Percentiles rank a stretch among this genome's conserved stretches.
These are phyloP conservation scores for Netelia melanura DNA, from an alignment of 2,888 invertebrate species.

Conservation along the genomic window DNA sequence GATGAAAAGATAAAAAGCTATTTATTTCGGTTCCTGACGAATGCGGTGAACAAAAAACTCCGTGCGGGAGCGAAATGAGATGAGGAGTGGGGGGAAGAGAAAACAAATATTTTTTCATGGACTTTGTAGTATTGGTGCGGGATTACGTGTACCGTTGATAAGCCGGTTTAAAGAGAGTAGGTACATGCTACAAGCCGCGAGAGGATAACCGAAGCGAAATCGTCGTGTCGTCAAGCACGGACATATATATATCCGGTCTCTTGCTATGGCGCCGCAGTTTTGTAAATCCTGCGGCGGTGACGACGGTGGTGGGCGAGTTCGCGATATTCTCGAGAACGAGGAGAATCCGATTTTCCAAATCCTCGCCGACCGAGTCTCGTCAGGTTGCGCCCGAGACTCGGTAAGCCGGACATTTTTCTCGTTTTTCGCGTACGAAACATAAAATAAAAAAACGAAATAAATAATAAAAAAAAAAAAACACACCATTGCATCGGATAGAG, in stretches of 20 bases:
- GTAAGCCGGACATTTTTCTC: constrained; percentile 7
- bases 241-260: constrained; percentile 1
- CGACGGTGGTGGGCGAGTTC: constrained; percentile 26
- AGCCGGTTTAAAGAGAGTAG: constrained; percentile 65
- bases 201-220: constrained; percentile 52
- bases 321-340: constrained; percentile 61
- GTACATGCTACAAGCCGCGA: constrained; percentile 49
- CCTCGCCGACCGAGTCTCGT: constrained; percentile 55
- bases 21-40: constrained; percentile 10
- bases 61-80: neutral
- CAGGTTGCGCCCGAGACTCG: neutral
- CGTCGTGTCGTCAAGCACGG: constrained; percentile 25
- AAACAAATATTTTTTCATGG: constrained; percentile 49
- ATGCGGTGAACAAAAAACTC: neutral
- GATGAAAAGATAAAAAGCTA: constrained; percentile 18
- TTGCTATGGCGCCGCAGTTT: constrained; percentile 33
- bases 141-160: constrained; percentile 65
- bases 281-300: constrained; percentile 43
- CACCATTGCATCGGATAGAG: neutral
- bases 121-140: constrained; percentile 44
- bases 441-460: neutral
- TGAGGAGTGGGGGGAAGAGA: neutral
- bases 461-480: neutral
- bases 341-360: constrained; percentile 72
- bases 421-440: neutral